A percentile compares a stretch with the other conserved stretches of the same genome.
Evolutionary conservation across 2,113 vertebrate genomes (phyloP).

Genomic region (Synchiropus splendidus): DNA sequence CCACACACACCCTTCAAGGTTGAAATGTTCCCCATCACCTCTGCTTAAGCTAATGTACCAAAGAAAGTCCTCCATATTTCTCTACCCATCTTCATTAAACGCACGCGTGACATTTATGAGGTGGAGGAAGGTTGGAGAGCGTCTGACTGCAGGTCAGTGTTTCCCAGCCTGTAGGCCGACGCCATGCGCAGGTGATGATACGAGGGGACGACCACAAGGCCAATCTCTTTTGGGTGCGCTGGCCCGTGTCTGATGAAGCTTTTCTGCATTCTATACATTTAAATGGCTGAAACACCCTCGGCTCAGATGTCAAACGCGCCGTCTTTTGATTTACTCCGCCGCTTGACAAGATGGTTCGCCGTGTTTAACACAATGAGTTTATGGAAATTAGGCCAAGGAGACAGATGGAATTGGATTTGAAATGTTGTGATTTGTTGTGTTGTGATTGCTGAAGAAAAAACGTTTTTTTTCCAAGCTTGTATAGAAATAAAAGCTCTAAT

Average conservation of each 20-base stretch:
- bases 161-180: constrained; percentile 46
- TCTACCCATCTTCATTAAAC: constrained; percentile 66
- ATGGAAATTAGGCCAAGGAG: constrained; percentile 43
- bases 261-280: constrained; percentile 72
- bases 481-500: too few relatives aligned
- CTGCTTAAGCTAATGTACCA: constrained; percentile 56
- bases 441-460: too few relatives aligned
- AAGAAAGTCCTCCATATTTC: constrained; percentile 49
- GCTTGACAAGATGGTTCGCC: constrained; percentile 47
- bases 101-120: constrained; percentile 64
- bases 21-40: constrained; percentile 29
- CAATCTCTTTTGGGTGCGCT: constrained; percentile 58
- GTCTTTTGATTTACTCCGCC: constrained; percentile 56
- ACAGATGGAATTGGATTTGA: neutral
- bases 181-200: constrained; percentile 61
- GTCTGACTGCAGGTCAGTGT: constrained; percentile 54
- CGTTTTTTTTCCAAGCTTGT: too few relatives aligned
- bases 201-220: constrained; percentile 50
- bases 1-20: constrained; percentile 46
- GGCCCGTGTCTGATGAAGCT: constrained; percentile 69
- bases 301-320: constrained; percentile 22
- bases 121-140: constrained; percentile 26
- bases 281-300: constrained; percentile 56
- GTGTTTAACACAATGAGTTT: constrained; percentile 48
- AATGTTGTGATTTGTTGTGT: too few relatives aligned